These are phyloP conservation scores for Notechis scutatus DNA, from an alignment of 2,113 vertebrate genomes.

Conservation along the genomic window DNA sequence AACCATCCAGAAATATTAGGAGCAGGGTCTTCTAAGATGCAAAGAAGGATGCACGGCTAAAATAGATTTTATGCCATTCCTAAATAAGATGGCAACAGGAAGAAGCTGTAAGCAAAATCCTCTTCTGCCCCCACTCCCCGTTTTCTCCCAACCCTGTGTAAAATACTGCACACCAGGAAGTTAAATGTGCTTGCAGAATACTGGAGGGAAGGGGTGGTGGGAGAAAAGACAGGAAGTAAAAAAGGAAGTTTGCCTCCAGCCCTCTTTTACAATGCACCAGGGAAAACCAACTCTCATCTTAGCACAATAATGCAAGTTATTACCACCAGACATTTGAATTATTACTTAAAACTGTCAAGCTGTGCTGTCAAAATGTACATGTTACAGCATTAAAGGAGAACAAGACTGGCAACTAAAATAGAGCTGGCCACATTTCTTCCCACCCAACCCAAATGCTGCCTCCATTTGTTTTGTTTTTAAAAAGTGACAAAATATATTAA, in stretches of 20 bases:
- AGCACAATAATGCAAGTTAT: slow-evolving; percentile 68
- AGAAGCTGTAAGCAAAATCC: slow-evolving; percentile 2
- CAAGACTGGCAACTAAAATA: slow-evolving; percentile 64
- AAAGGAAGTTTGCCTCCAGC: slow-evolving; percentile 71
- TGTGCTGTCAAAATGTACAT: slow-evolving; percentile 60
- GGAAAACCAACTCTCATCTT: slow-evolving; percentile 71
- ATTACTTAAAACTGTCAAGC: slow-evolving; percentile 65
- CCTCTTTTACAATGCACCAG: slow-evolving; percentile 64
- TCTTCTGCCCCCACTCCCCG: slow-evolving; percentile 54
- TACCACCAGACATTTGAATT: slow-evolving; percentile 59
- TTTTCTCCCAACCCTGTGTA: slow-evolving; percentile 28
- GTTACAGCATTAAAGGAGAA: slow-evolving; percentile 73
- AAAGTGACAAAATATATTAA: neutral
- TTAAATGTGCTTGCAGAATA: slow-evolving; percentile 23
- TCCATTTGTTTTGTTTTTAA: slow-evolving; percentile 1
- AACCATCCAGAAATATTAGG: neutral
- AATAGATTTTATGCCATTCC: neutral
- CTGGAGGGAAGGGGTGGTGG: slow-evolving; percentile 11
- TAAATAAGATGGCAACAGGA: neutral
- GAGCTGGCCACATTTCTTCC: slow-evolving; percentile 15
- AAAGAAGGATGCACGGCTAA: neutral
- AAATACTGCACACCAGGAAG: slow-evolving; percentile 21
- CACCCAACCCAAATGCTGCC: slow-evolving; percentile 41
- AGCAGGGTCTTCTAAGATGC: neutral
- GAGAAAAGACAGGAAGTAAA: neutral